Evolutionary conservation across 2,888 invertebrate genomes (phyloP).

Genomic region (Amphipoea lucens): DNA sequence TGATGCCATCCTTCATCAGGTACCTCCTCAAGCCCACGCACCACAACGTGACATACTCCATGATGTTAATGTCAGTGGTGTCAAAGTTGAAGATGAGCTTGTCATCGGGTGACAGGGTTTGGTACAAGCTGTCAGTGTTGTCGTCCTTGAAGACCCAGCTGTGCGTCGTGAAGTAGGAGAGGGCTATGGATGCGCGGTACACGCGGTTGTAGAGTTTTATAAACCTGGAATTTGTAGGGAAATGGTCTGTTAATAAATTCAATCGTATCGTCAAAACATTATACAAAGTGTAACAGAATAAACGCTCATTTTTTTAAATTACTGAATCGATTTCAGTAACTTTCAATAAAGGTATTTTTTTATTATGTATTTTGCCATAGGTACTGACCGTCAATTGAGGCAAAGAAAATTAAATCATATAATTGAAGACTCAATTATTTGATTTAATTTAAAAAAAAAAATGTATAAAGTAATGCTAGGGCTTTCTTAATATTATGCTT

Average conservation of each 20-base stretch:
- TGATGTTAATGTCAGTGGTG: constrained; percentile 57
- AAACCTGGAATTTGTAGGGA: constrained; percentile 57
- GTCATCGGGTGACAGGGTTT: constrained; percentile 50
- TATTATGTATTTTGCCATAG: no score
- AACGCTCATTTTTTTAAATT: no score
- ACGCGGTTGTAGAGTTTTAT: constrained; percentile 64
- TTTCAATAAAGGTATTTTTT: no score
- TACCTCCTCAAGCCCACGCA: constrained; percentile 62
- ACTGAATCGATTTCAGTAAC: no score
- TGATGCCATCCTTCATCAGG: constrained; percentile 63
- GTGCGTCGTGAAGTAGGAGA: constrained; percentile 63
- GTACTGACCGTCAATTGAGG: no score
- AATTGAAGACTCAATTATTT: no score
- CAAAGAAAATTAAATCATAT: no score
- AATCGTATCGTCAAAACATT: neutral
- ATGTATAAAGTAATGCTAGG: no score
- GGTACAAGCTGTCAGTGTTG: constrained; percentile 52
- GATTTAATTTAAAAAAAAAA: no score
- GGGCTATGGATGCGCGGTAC: constrained; percentile 54
- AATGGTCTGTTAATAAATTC: neutral
- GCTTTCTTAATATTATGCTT: no score
- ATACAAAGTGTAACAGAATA: neutral
- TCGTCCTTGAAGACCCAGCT: constrained; percentile 64
- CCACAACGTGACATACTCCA: constrained; percentile 61
- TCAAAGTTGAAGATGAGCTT: constrained; percentile 67